phyloP scores from a whole-genome alignment of 2,797 vertebrate species.

The Oceanodroma leucorhoa region DNA sequence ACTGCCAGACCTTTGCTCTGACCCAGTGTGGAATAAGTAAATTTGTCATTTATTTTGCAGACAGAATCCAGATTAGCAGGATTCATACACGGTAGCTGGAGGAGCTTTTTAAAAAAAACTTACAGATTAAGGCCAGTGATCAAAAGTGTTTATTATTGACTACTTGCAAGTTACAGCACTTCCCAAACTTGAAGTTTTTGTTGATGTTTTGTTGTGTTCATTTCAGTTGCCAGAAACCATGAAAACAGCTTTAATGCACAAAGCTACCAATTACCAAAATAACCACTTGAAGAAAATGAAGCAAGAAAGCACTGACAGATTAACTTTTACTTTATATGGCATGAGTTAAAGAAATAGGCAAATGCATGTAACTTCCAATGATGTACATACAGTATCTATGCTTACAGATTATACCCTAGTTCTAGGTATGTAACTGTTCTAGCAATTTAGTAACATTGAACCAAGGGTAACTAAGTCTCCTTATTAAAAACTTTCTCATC shows the following conservation, averaged over 20 bases:
- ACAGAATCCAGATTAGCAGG: background rate
- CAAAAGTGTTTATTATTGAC: background rate
- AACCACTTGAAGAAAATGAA: background rate
- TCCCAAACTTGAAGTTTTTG: background rate
- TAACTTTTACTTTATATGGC: background rate
- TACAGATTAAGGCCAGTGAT: background rate
- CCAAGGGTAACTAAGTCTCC: background rate
- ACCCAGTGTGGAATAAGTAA: background rate
- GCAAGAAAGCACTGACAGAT: background rate
- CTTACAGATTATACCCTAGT: background rate
- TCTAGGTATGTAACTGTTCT: background rate
- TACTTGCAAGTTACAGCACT: background rate
- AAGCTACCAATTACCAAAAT: background rate
- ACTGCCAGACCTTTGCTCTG: background rate
- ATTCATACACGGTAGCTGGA: background rate
- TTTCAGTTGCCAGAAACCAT: background rate
- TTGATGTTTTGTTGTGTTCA: background rate
- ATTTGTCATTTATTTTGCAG: background rate
- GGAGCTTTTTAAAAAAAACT: background rate
- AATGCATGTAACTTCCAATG: background rate
- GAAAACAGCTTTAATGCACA: background rate
- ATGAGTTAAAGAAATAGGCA: background rate
- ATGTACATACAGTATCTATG: background rate
- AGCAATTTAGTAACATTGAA: background rate
- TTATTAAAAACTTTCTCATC: background rate